A percentile compares a stretch with the other conserved stretches of the same genome.
Conservation (phyloP, 2,888 invertebrate species). For the Metacarcinus magister region DNA sequence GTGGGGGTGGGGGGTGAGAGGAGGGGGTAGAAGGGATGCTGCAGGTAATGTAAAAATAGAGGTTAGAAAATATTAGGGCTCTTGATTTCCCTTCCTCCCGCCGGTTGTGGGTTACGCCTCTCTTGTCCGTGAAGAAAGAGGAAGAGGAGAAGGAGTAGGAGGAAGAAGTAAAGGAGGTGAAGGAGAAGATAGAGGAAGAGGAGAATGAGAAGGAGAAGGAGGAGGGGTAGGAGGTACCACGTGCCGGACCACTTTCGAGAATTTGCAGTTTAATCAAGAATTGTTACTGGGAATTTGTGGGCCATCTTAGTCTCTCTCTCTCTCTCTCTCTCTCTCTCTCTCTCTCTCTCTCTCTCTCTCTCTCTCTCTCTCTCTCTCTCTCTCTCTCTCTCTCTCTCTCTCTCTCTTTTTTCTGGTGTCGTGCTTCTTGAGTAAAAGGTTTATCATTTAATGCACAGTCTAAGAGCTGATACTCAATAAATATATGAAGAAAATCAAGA, state of each 20-base stretch:
- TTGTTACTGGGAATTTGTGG: conserved; percentile 48
- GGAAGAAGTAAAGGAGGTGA: neutral
- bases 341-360: neutral
- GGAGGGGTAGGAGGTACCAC: neutral
- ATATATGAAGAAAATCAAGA: neutral
- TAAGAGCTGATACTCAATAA: neutral
- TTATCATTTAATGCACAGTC: neutral
- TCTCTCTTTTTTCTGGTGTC: neutral
- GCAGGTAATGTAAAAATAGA: neutral
- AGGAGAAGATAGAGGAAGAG: too few relatives aligned
- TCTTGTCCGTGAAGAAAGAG: neutral
- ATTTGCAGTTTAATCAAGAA: conserved; percentile 48
- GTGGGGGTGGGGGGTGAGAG: too few relatives aligned
- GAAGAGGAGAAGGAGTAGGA: neutral
- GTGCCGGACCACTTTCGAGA: conserved; percentile 32
- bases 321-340: conserved; percentile 26
- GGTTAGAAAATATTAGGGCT: neutral
- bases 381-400: neutral
- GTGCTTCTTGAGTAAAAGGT: neutral
- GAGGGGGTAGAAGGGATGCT: neutral
- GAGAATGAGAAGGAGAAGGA: neutral
- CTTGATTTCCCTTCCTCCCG: neutral
- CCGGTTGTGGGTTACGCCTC: neutral
- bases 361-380: conserved; percentile 26
- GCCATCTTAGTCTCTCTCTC: neutral